These are phyloP conservation scores for Prunella himalayana DNA, from an alignment of 2,113 vertebrate species.

Conservation along the genomic window DNA sequence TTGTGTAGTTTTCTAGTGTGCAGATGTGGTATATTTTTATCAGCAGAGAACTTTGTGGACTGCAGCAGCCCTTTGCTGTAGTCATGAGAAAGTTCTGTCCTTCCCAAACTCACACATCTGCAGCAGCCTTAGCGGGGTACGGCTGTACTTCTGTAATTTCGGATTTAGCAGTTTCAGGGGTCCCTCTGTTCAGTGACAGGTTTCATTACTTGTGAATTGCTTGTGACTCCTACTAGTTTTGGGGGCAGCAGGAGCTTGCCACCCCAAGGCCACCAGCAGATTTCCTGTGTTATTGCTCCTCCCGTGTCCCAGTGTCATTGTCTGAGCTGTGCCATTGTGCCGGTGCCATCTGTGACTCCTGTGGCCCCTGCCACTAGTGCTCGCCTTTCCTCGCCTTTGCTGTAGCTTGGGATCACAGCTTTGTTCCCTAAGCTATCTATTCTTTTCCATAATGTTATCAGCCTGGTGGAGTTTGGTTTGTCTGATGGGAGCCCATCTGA, in stretches of 20 bases:
- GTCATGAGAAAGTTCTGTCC: background rate
- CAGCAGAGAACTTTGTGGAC: background rate
- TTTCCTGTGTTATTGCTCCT: background rate
- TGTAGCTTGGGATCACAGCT: background rate
- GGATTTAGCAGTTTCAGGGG: background rate
- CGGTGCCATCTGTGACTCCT: background rate
- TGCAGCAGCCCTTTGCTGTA: background rate
- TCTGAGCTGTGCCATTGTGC: background rate
- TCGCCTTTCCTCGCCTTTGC: background rate
- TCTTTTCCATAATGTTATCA: background rate
- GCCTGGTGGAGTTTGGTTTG: background rate
- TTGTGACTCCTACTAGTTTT: background rate
- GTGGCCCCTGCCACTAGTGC: background rate
- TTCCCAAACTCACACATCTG: background rate
- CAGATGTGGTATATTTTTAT: background rate
- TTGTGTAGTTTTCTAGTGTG: background rate
- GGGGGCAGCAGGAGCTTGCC: background rate
- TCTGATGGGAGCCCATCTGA: background rate
- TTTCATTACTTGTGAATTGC: background rate
- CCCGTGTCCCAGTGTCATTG: accelerated
- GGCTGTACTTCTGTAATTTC: background rate
- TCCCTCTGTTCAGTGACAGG: background rate
- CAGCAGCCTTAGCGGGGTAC: accelerated
- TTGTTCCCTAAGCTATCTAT: background rate
- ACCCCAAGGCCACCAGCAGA: background rate